Base-by-base conservation (phyloP, 2,888 invertebrate genomes). In the Tetragonula carbonaria region DNA sequence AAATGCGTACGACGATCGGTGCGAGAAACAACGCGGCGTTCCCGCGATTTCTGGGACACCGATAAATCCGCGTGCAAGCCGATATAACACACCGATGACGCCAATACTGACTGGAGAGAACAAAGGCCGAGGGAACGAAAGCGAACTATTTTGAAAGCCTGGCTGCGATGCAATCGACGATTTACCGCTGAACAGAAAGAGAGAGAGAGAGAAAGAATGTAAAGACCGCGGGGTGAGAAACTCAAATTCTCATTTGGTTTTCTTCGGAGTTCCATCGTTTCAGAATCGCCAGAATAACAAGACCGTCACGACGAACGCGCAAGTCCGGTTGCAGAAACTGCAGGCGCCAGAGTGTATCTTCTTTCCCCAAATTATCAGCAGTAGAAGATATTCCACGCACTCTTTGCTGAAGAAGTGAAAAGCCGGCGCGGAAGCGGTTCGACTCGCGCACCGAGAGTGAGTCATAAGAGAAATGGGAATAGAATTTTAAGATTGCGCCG, bases 51-150 rank as follows among this genome's bases (percentile, higher is more conserved):
- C 85, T 88, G 84, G 86, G 82, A 86, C 88, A 78, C 66, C 88
- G 63, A 88, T 89, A 89, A 91, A 91, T 91, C 85, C 91, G 82
- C 72, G 67, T 78, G 84, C 83, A 65, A 74, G 85, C 85, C 87
- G 87, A 87, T 79, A 87, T 74, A 74, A 88, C 78, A 83, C 85
- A 77, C 82, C 86, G 86, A 87, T 90, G 90, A 90, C 90, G 88
- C 87, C 91, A 90, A 85, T 88, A 85, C 71, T 68, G 73, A 80
- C 76, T 8, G 45, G 8, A 55, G 63, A 51, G 63, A 66, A 76
- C 82, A 66, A 79, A 75, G 76, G 67, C 81, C 62, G n/a, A 28
- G 55, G 62, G 14, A 57, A 63, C 50, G 57, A 71, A 57, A 55
- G 63, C 16, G n/a, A 51, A 72, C 16, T 53, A 53, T 59, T 59